phyloP scores from a whole-genome alignment of 2,797 vertebrate genomes.

The Melanotaenia boesemani region DNA sequence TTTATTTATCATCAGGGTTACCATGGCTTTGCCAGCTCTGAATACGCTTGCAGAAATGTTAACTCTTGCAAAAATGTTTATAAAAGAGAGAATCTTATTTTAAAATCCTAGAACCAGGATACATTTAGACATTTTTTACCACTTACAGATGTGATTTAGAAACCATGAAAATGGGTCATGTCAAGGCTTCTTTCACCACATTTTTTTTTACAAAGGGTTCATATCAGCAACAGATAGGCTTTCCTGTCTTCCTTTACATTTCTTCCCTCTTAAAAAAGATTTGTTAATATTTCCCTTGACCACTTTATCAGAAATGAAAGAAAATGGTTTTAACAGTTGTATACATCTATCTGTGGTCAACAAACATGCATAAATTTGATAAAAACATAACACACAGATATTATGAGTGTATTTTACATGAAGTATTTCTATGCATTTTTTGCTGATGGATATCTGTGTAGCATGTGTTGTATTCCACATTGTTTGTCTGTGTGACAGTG shows the following conservation, averaged over 20 bases:
- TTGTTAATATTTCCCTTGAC: not conserved
- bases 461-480: not conserved
- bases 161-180: not conserved
- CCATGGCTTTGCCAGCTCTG: conserved; percentile 24
- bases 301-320: conserved; percentile 40
- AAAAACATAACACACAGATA: conserved; percentile 61
- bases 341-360: conserved; percentile 50
- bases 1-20: conserved; percentile 41
- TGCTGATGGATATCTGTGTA: conserved; percentile 34
- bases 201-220: no score
- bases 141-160: conserved; percentile 1
- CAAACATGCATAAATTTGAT: conserved; percentile 76
- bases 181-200: no score
- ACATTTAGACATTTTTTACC: not conserved
- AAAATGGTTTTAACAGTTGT: conserved; percentile 39
- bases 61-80: conserved; percentile 7
- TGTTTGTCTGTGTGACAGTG: conserved; percentile 6
- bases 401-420: conserved; percentile 60
- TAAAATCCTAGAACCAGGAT: conserved; percentile 26
- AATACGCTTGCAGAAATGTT: conserved; percentile 19
- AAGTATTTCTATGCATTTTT: conserved; percentile 40
- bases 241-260: conserved; percentile 20
- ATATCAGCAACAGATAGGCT: conserved; percentile 15
- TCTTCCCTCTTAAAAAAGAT: conserved; percentile 19
- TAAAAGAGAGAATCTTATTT: conserved; percentile 21